Evolutionary conservation across 2,797 vertebrate species (phyloP).

Genomic region (Anniella stebbinsi): DNA sequence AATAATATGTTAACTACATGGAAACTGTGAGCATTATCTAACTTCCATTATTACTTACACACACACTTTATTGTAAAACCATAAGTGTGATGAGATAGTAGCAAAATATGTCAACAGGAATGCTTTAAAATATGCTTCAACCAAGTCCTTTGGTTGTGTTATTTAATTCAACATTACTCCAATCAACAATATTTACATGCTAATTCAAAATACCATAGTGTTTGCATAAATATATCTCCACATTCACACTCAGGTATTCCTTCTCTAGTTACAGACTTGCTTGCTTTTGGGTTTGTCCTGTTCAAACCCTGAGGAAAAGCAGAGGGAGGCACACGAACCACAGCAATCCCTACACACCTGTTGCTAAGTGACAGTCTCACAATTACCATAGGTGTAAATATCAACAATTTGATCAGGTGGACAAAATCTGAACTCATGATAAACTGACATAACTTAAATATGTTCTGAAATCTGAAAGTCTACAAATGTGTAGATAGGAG

Average conservation of each 20-base stretch:
- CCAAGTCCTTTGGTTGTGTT: background rate
- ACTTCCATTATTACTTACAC: background rate
- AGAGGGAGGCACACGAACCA: conserved; percentile 39
- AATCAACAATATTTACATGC: background rate
- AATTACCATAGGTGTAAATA: conserved; percentile 37
- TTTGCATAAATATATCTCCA: background rate
- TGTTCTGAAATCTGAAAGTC: background rate
- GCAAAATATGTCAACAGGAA: background rate
- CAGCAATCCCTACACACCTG: conserved; percentile 69
- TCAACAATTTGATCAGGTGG: conserved; percentile 17
- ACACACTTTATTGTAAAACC: background rate
- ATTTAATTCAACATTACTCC: background rate
- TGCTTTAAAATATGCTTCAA: background rate
- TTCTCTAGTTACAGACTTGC: conserved; percentile 20
- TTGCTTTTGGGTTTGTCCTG: conserved; percentile 28
- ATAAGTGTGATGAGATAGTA: background rate
- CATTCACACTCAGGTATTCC: background rate
- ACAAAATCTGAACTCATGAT: conserved; percentile 55
- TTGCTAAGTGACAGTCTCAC: conserved; percentile 75
- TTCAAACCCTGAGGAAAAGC: conserved; percentile 44
- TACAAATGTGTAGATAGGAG: background rate
- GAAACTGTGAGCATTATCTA: conserved; percentile 2
- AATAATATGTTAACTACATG: background rate
- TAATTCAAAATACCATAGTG: conserved; percentile 22
- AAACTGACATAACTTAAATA: conserved; percentile 3